Conservation (phyloP, 1,140 invertebrate genomes). For the Drosophila malerkotliana region DNA sequence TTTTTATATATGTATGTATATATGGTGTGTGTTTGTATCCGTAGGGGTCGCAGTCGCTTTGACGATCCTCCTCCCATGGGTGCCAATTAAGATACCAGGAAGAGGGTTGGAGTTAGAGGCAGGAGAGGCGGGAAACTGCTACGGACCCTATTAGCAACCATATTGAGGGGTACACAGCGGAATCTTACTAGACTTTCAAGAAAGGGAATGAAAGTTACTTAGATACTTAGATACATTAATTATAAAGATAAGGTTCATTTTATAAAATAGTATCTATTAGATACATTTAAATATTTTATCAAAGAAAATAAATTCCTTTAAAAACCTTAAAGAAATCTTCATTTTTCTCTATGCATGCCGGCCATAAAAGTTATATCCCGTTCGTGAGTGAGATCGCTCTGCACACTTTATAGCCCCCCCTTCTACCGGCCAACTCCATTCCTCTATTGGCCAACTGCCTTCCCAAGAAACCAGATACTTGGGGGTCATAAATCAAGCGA, state of each 20-base stretch:
- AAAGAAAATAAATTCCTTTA: neutral
- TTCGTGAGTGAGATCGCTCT: conserved; percentile 59
- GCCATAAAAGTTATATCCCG: conserved; percentile 49
- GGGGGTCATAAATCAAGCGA: conserved; percentile 40
- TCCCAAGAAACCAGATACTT: conserved; percentile 36
- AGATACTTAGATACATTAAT: too few relatives aligned
- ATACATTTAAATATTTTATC: too few relatives aligned
- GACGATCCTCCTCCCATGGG: conserved; percentile 42
- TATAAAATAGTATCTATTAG: too few relatives aligned
- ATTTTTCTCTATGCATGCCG: conserved; percentile 6
- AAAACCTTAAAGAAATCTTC: neutral
- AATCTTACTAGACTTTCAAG: neutral
- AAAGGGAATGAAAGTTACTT: neutral
- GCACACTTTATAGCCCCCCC: conserved; percentile 39
- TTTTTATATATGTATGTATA: conserved; percentile 23
- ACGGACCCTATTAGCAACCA: conserved; percentile 52
- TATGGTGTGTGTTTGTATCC: conserved; percentile 10
- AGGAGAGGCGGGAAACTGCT: conserved; percentile 6
- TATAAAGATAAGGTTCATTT: too few relatives aligned
- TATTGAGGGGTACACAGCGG: conserved; percentile 12
- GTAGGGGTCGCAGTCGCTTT: conserved; percentile 47
- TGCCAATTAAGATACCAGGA: conserved; percentile 59
- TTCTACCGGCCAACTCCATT: neutral
- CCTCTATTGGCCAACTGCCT: conserved; percentile 36
- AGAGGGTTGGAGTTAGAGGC: conserved; percentile 21